Evolutionary conservation across 2,113 vertebrate species (phyloP).

Genomic region (Sminthopsis crassicaudata): DNA sequence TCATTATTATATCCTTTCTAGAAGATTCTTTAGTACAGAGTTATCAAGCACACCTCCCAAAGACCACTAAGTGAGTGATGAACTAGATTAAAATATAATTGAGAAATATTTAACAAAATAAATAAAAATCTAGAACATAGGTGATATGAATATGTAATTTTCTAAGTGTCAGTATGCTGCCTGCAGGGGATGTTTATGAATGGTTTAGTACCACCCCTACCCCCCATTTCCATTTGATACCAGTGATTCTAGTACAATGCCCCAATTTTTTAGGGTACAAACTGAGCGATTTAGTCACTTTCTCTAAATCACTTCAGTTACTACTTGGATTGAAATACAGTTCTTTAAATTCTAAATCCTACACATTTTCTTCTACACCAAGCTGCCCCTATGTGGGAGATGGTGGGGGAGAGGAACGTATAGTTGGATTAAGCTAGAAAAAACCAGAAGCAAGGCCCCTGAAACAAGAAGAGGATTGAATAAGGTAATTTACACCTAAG

Average conservation of each 20-base stretch:
- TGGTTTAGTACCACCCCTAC: not conserved
- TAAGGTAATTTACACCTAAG: conserved; percentile 57
- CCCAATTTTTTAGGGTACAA: not conserved
- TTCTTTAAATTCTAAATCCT: not conserved
- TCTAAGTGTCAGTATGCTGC: not conserved
- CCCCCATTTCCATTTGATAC: not conserved
- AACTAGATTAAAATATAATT: not conserved
- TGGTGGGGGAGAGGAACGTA: not conserved
- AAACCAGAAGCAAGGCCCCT: conserved; percentile 5
- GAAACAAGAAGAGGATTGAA: conserved; percentile 48
- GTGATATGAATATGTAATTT: not conserved
- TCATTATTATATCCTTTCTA: not conserved
- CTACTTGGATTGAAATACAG: not conserved
- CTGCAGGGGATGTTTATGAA: not conserved
- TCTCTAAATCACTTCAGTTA: not conserved
- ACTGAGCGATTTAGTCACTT: not conserved
- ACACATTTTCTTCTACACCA: not conserved
- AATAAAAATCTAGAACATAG: not conserved
- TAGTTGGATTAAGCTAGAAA: conserved; percentile 34
- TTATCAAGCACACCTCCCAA: not conserved
- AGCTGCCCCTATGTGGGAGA: too few relatives aligned
- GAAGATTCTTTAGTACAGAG: not conserved
- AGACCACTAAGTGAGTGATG: not conserved
- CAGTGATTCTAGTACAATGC: not conserved
- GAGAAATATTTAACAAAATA: not conserved